Conservation (phyloP, 2,888 invertebrate species). For the Gari tellinella region DNA sequence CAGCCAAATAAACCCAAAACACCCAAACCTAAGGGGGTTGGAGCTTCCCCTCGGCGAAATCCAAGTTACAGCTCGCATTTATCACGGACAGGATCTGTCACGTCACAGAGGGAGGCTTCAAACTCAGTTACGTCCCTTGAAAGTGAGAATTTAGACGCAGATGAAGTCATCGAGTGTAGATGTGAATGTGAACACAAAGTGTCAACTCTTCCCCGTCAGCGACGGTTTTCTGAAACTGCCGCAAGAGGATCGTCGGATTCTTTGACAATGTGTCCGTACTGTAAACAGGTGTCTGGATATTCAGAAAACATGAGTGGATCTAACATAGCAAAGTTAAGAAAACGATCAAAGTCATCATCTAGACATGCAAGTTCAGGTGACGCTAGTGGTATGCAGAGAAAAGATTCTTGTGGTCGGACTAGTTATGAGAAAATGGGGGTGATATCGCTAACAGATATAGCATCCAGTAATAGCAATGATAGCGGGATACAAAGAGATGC, state of each 20-base stretch:
- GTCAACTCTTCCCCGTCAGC: neutral
- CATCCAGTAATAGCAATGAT: slow-evolving; percentile 80
- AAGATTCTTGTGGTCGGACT: slow-evolving; percentile 35
- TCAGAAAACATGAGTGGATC: too few relatives aligned
- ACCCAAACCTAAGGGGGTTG: slow-evolving; percentile 68
- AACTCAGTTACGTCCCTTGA: slow-evolving; percentile 50
- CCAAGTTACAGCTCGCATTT: slow-evolving; percentile 58
- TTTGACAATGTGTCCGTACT: slow-evolving; percentile 32
- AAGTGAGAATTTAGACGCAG: slow-evolving; percentile 38
- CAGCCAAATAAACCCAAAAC: slow-evolving; percentile 69
- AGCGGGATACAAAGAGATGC: slow-evolving; percentile 79
- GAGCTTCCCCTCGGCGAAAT: slow-evolving; percentile 59
- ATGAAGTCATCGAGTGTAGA: slow-evolving; percentile 13
- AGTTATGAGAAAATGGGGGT: slow-evolving; percentile 48
- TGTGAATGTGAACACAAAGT: slow-evolving; percentile 37
- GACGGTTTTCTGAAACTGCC: neutral
- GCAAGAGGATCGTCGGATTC: slow-evolving; percentile 21
- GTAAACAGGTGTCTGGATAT: slow-evolving; percentile 18
- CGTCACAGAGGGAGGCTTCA: slow-evolving; percentile 4
- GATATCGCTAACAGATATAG: slow-evolving; percentile 63
- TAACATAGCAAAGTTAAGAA: too few relatives aligned
- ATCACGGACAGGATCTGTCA: slow-evolving; percentile 48
- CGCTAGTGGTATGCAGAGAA: slow-evolving; percentile 20
- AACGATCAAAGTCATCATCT: too few relatives aligned
- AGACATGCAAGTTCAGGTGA: neutral